Conservation (phyloP, 2,113 vertebrate species). For the Petaurus breviceps region DNA sequence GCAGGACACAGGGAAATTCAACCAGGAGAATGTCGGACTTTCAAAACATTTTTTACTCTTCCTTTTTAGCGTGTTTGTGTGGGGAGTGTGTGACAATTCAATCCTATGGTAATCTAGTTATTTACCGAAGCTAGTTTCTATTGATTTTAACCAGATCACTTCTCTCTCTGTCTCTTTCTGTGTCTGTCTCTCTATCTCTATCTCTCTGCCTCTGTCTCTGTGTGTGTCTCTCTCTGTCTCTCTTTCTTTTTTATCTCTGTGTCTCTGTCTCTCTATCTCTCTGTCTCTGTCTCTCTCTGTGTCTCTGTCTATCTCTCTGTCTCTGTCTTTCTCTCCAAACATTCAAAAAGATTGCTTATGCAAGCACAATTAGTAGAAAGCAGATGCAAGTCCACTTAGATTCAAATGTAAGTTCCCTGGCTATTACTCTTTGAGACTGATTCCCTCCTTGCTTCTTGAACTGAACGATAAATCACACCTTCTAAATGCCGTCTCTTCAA, state of each 20-base stretch:
- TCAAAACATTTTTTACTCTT: background rate
- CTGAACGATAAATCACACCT: conserved; percentile 28
- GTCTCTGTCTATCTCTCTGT: too few species aligned
- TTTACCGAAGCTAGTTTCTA: background rate
- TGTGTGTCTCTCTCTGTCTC: too few species aligned
- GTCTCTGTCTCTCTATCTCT: too few species aligned
- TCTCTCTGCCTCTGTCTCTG: background rate
- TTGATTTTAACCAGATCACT: background rate
- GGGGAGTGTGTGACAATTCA: too few species aligned
- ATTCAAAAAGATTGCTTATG: background rate
- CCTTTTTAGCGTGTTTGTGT: background rate
- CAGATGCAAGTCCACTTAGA: conserved; percentile 7
- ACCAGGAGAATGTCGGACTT: background rate
- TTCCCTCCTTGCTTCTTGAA: conserved; percentile 41
- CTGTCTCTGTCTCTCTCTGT: too few species aligned
- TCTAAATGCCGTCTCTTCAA: conserved; percentile 42
- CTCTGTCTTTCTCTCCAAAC: background rate
- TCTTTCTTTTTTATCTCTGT: too few species aligned
- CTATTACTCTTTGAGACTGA: conserved; percentile 33
- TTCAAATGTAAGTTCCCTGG: conserved; percentile 17
- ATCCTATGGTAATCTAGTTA: background rate
- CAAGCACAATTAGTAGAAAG: background rate
- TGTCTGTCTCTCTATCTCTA: too few species aligned
- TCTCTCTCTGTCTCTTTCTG: too few species aligned
- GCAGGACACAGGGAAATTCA: background rate